These are phyloP conservation scores for Lathronympha strigana DNA, from an alignment of 2,888 invertebrate species.

Conservation along the genomic window DNA sequence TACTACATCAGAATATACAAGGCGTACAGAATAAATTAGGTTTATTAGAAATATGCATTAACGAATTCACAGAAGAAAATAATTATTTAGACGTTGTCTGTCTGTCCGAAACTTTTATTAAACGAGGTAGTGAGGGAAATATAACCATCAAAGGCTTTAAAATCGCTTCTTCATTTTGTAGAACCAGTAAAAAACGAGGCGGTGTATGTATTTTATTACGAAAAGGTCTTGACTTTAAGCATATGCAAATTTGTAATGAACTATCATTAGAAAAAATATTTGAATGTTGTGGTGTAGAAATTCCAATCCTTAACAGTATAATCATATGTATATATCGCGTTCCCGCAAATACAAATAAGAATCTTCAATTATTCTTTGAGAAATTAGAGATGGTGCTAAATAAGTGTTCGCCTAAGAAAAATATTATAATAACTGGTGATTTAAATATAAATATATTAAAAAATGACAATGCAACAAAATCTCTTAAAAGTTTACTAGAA, in stretches of 20 bases:
- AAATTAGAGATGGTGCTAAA: neutral
- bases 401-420: slow-evolving; percentile 14
- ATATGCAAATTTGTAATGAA: slow-evolving; percentile 36
- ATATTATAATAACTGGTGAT: slow-evolving; percentile 26
- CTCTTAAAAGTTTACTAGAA: no score
- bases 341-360: slow-evolving; percentile 12
- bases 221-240: no score
- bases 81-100: slow-evolving; percentile 11
- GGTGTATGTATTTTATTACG: no score
- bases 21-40: slow-evolving; percentile 26
- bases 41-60: slow-evolving; percentile 24
- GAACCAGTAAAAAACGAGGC: no score
- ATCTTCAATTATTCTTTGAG: slow-evolving; percentile 15
- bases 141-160: slow-evolving; percentile 24
- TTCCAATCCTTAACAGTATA: slow-evolving; percentile 18
- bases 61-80: slow-evolving; percentile 25
- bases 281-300: slow-evolving; percentile 42
- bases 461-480: no score
- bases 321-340: no score
- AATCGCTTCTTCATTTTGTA: no score
- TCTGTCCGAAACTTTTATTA: slow-evolving; percentile 32
- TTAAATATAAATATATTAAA: no score
- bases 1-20: slow-evolving; percentile 33
- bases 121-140: slow-evolving; percentile 32
- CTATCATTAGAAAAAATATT: slow-evolving; percentile 31